phyloP scores from a whole-genome alignment of 2,888 invertebrate species.

The Lasioglossum figueresi region DNA sequence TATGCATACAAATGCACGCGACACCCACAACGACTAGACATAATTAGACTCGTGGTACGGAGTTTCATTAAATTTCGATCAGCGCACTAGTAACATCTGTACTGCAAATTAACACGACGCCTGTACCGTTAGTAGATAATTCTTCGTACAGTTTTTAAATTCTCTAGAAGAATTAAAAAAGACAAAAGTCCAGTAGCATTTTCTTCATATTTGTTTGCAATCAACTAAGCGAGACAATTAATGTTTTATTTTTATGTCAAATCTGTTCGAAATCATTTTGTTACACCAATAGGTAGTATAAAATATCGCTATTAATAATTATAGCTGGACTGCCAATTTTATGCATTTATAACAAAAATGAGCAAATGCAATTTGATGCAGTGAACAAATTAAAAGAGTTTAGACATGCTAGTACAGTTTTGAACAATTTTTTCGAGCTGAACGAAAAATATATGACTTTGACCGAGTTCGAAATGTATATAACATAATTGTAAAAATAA shows the following conservation, averaged over 20 bases:
- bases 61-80: constrained; percentile 3
- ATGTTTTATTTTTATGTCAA: too few relatives aligned
- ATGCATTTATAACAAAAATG: not conserved
- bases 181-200: not conserved
- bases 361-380: not conserved
- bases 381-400: not conserved
- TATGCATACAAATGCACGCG: not conserved
- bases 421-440: not conserved
- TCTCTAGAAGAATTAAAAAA: not conserved
- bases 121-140: not conserved
- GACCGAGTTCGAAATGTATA: not conserved
- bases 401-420: not conserved
- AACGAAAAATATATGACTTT: not conserved
- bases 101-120: not conserved
- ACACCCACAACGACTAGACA: not conserved
- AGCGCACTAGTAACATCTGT: not conserved
- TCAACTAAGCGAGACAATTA: not conserved
- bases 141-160: not conserved
- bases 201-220: not conserved
- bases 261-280: not conserved
- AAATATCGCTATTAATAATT: not conserved
- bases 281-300: not conserved
- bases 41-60: not conserved
- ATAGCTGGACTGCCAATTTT: not conserved
- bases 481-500: too few relatives aligned